Conservation (phyloP, 2,113 vertebrate genomes). For the Gopherus flavomarginatus region DNA sequence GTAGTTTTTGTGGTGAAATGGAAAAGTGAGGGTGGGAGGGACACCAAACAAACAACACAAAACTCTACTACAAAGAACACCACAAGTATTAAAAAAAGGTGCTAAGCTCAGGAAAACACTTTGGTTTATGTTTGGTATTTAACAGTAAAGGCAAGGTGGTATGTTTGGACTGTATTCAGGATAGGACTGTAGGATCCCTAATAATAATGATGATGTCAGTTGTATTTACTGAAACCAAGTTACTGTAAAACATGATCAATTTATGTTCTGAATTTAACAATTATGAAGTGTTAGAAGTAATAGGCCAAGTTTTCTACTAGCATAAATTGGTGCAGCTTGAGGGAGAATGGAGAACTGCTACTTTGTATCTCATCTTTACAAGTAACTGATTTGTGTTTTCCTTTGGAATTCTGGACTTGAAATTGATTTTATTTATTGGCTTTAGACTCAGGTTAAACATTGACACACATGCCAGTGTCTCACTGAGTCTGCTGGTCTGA, state of each 20-base stretch:
- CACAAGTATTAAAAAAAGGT: background rate
- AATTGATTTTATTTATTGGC: constrained; percentile 58
- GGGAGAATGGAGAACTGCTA: background rate
- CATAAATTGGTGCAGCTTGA: background rate
- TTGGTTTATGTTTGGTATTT: constrained; percentile 29
- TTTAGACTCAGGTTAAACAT: constrained; percentile 43
- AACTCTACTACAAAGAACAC: too few species aligned
- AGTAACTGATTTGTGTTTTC: constrained; percentile 31
- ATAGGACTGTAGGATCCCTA: background rate
- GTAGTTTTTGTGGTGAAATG: background rate
- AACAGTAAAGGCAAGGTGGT: background rate
- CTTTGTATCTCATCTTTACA: constrained; percentile 7
- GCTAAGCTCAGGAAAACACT: background rate
- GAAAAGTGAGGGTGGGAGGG: background rate
- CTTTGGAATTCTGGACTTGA: constrained; percentile 42
- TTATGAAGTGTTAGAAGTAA: constrained; percentile 35
- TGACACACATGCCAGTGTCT: constrained; percentile 46
- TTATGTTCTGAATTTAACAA: constrained; percentile 45
- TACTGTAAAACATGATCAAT: background rate
- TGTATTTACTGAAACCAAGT: constrained; percentile 11
- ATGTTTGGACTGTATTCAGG: background rate
- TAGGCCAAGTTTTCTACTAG: constrained; percentile 19
- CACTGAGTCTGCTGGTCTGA: constrained; percentile 5
- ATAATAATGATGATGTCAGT: background rate
- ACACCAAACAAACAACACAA: background rate